Conservation (phyloP, 1,140 invertebrate genomes). For the Leptinotarsa texana region DNA sequence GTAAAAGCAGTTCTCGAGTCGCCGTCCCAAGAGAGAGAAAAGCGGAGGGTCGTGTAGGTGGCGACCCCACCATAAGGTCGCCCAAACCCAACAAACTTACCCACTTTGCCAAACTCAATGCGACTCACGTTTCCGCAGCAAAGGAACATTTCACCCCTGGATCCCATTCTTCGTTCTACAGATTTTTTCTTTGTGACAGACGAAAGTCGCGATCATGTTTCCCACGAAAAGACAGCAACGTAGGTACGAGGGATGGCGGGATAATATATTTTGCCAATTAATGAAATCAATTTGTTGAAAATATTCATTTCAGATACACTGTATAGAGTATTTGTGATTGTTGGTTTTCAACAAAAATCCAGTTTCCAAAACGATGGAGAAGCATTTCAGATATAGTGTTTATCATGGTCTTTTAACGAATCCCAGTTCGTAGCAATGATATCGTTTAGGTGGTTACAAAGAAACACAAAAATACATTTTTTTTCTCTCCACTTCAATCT, state of each 20-base stretch:
- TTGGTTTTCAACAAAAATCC: too few relatives aligned
- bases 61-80: slow-evolving; percentile 41
- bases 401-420: too few relatives aligned
- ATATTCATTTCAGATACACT: too few relatives aligned
- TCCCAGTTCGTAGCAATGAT: too few relatives aligned
- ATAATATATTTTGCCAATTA: too few relatives aligned
- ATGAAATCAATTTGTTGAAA: too few relatives aligned
- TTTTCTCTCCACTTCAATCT: too few relatives aligned
- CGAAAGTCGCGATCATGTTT: neutral
- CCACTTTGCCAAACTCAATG: slow-evolving; percentile 48
- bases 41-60: slow-evolving; percentile 6
- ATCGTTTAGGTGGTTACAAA: too few relatives aligned
- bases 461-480: too few relatives aligned
- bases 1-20: slow-evolving; percentile 15
- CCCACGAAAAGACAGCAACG: neutral
- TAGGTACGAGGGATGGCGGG: neutral
- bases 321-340: too few relatives aligned
- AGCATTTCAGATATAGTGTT: too few relatives aligned
- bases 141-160: slow-evolving; percentile 41
- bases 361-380: too few relatives aligned
- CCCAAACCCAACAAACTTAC: slow-evolving; percentile 49
- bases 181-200: slow-evolving; percentile 1
- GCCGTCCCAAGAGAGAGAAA: neutral
- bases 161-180: slow-evolving; percentile 13
- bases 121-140: slow-evolving; percentile 48